These are phyloP conservation scores for Drosophila repletoides DNA, from an alignment of 1,140 invertebrate genomes.

Conservation along the genomic window DNA sequence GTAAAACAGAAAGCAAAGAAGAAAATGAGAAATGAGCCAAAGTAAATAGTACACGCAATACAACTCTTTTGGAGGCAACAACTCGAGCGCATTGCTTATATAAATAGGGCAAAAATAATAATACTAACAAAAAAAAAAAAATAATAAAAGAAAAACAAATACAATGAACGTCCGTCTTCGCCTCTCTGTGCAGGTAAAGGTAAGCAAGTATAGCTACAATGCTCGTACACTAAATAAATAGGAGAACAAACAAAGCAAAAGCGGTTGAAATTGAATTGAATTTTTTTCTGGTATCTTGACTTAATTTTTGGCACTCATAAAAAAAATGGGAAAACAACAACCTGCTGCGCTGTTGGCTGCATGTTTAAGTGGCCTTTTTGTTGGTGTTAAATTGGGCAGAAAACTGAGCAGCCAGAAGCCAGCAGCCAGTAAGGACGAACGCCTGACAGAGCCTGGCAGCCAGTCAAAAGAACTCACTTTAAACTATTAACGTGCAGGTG, in stretches of 20 bases:
- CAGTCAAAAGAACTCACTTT: conserved; percentile 70
- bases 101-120: conserved; percentile 49
- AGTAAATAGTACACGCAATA: conserved; percentile 53
- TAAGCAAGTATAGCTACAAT: conserved; percentile 41
- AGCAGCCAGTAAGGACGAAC: neutral
- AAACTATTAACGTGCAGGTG: conserved; percentile 66
- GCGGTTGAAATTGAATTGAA: conserved; percentile 62
- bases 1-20: conserved; percentile 50
- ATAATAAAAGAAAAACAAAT: conserved; percentile 9
- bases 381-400: conserved; percentile 73
- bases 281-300: conserved; percentile 52
- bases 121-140: conserved; percentile 14
- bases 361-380: conserved; percentile 64
- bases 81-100: conserved; percentile 42
- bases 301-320: conserved; percentile 63
- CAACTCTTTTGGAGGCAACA: conserved; percentile 44
- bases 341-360: conserved; percentile 13
- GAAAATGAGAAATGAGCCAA: conserved; percentile 68
- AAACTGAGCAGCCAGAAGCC: conserved; percentile 58
- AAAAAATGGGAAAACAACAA: conserved; percentile 20
- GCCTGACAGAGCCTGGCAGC: neutral
- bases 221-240: conserved; percentile 74
- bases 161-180: neutral
- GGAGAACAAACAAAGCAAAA: conserved; percentile 39
- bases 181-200: neutral